Percentiles rank a stretch among this genome's conserved stretches.
These are phyloP conservation scores for Hypsopygia costalis DNA, from an alignment of 2,888 invertebrate species.

Conservation along the genomic window DNA sequence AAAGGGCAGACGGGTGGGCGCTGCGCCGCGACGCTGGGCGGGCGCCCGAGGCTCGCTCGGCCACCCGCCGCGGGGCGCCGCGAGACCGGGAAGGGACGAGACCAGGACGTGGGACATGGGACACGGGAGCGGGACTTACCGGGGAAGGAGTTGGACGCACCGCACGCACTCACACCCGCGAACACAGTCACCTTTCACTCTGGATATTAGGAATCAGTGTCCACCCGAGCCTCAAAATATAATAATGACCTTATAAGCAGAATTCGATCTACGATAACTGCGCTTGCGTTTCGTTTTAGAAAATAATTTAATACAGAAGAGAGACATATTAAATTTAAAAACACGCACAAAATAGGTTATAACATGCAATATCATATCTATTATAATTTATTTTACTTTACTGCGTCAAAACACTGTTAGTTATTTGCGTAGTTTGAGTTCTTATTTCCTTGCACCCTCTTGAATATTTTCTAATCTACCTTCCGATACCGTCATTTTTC, in stretches of 20 bases:
- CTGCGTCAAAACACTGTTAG: slow-evolving; percentile 29
- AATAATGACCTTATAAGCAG: slow-evolving; percentile 44
- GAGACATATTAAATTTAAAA: slow-evolving; percentile 53
- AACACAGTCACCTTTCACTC: slow-evolving; percentile 37
- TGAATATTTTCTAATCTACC: slow-evolving; percentile 7
- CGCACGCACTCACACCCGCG: slow-evolving; percentile 33
- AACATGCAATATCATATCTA: slow-evolving; percentile 65
- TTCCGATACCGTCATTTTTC: slow-evolving; percentile 10
- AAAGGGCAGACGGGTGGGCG: slow-evolving; percentile 68
- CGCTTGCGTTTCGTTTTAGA: slow-evolving; percentile 41
- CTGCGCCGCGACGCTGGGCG: slow-evolving; percentile 42
- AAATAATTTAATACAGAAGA: slow-evolving; percentile 56
- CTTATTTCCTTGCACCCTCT: slow-evolving; percentile 3
- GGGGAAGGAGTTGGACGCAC: slow-evolving; percentile 32
- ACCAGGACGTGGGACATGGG: slow-evolving; percentile 25
- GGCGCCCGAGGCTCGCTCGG: slow-evolving; percentile 41
- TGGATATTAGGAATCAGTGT: slow-evolving; percentile 51
- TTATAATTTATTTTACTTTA: slow-evolving; percentile 23
- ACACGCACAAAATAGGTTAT: slow-evolving; percentile 51
- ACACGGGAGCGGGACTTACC: slow-evolving; percentile 20
- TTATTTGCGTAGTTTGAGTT: slow-evolving; percentile 13
- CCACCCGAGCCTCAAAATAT: slow-evolving; percentile 55
- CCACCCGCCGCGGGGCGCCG: slow-evolving; percentile 37
- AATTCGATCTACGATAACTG: slow-evolving; percentile 27
- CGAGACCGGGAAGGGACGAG: slow-evolving; percentile 30